Evolutionary conservation across 2,797 vertebrate genomes (phyloP).

Genomic region (Cossypha caffra): DNA sequence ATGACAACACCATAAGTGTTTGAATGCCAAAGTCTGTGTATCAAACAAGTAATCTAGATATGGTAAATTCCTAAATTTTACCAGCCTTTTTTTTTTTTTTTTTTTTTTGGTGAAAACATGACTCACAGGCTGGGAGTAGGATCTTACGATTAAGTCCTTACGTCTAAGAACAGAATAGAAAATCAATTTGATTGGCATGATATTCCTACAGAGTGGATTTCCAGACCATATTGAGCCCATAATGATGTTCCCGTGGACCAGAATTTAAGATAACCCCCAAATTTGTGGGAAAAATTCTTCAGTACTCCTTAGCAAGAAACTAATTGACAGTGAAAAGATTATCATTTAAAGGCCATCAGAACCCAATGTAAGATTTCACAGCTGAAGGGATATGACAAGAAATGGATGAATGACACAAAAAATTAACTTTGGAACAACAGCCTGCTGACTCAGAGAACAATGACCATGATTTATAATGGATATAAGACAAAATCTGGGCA

Average conservation of each 20-base stretch:
- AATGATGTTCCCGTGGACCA: neutral
- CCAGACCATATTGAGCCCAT: neutral
- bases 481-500: neutral
- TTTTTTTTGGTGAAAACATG: neutral
- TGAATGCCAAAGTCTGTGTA: neutral
- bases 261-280: neutral
- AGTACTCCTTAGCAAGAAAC: neutral
- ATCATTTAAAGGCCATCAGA: neutral
- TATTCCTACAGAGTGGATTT: neutral
- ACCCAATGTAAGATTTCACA: neutral
- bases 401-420: neutral
- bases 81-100: neutral
- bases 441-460: conserved; percentile 36
- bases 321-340: neutral
- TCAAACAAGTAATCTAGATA: neutral
- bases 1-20: neutral
- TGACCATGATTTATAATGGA: neutral
- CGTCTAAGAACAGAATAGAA: neutral
- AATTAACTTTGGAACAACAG: conserved; percentile 12
- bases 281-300: neutral
- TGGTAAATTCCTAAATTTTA: neutral
- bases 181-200: neutral
- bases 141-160: neutral
- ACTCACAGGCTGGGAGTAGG: rapidly evolving
- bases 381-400: neutral